Base-by-base conservation (phyloP, 2,797 vertebrate species). In the Platalea minor region DNA sequence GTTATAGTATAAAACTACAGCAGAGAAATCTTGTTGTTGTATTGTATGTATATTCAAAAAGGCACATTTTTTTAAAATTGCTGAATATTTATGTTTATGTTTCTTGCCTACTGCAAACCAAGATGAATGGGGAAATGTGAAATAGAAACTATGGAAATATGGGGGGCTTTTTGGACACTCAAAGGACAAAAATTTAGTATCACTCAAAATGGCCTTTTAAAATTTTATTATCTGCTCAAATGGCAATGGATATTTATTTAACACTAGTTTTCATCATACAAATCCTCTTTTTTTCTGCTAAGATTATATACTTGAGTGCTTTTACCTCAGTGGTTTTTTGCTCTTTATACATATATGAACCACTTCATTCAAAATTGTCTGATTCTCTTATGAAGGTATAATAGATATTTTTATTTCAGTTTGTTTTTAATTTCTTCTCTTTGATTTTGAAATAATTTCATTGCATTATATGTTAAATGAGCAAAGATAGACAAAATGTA, bases 151-250 rank as follows among this genome's bases (percentile, higher is more conserved):
- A 75, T 5, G 9, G 54, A 54, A 76, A 51, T 43, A 53, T 1
- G 9, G 14, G 6, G 6, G 2, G 2, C 0, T 26, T 70, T 67
- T 20, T 60, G 35, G 17, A 25, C 4, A 29, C 24, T 63, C 29
- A 28, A 31, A 72, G 13, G 11, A 78, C 10, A 37, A 63, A 65
- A 88, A 17, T 26, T n/a, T 29, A 37, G 3, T 29, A 37, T 51
- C 17, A 31, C 19, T 60, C 6, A 57, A 82, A 79, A 51, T 45
- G 8, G 2, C 1, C 8, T 72, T 70, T 77, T 60, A 69, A 69
- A 65, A 61, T 87, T 75, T 75, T 69, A 54, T 25, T 45, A 67
- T 20, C 5, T 65, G 10, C 11, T 75, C 37, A 67, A 46, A 53
- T 35, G 53, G 4, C 12, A 70, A 50, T 43, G 31, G 24, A 39